Evolutionary conservation across 1,140 invertebrate species (phyloP).

Genomic region (Atopsyche davidsoni): DNA sequence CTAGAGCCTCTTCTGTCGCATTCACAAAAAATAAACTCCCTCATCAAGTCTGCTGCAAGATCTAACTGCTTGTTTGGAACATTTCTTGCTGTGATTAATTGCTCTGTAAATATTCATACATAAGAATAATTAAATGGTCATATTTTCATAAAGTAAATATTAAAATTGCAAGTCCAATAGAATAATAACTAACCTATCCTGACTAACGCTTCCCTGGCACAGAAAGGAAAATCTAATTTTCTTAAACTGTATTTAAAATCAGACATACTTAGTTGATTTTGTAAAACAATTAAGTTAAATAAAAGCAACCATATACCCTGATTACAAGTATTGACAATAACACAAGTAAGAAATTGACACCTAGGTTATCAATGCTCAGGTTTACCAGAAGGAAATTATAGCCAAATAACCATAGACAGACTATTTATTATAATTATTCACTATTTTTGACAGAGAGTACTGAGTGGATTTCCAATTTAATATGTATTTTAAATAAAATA

Average conservation of each 20-base stretch:
- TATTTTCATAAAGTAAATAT: constrained; percentile 4
- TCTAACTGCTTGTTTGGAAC: constrained; percentile 44
- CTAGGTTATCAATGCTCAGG: too few relatives aligned
- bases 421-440: too few relatives aligned
- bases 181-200: constrained; percentile 37
- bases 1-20: constrained; percentile 59
- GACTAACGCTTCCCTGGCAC: constrained; percentile 41
- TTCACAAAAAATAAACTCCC: constrained; percentile 77
- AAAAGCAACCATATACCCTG: too few relatives aligned
- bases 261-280: constrained; percentile 29
- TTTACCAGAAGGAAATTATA: too few relatives aligned
- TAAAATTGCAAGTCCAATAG: too few relatives aligned
- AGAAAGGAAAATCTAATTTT: constrained; percentile 43
- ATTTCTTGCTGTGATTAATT: constrained; percentile 40
- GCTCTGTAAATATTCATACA: constrained; percentile 34
- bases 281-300: background rate
- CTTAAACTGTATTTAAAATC: constrained; percentile 43
- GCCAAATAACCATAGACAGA: too few relatives aligned
- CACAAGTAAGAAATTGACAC: too few relatives aligned
- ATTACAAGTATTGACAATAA: too few relatives aligned
- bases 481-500: too few relatives aligned
- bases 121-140: background rate
- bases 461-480: too few relatives aligned
- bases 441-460: too few relatives aligned
- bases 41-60: constrained; percentile 67